Percentiles rank a stretch among this genome's conserved stretches.
Evolutionary conservation across 2,797 vertebrate species (phyloP).

Genomic region (Caiman crocodilus): DNA sequence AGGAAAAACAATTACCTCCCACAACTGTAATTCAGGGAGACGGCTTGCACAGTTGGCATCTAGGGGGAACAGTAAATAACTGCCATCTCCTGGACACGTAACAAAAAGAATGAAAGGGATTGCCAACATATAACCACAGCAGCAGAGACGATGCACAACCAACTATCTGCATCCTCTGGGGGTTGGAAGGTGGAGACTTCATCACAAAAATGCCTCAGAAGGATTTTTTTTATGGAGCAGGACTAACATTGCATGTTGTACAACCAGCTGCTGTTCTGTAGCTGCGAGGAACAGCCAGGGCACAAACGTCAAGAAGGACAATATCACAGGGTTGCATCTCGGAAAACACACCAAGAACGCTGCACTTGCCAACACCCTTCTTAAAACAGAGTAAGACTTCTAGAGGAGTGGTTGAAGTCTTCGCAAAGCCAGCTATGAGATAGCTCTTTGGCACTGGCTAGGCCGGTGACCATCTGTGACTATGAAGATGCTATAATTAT

Average conservation of each 20-base stretch:
- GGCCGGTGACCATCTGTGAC: too few species aligned
- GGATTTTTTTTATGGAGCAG: constrained; percentile 52
- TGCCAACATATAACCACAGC: constrained; percentile 16
- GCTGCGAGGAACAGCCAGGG: not conserved
- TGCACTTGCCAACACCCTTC: too few species aligned
- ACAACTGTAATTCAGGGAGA: not conserved
- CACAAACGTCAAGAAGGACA: not conserved
- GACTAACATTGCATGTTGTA: constrained; percentile 1
- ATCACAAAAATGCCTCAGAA: constrained; percentile 44
- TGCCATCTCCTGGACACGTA: constrained; percentile 13
- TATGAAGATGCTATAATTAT: too few species aligned
- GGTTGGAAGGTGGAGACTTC: constrained; percentile 42
- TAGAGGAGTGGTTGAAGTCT: too few species aligned
- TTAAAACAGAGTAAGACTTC: too few species aligned
- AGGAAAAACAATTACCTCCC: constrained; percentile 7
- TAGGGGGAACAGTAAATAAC: constrained; percentile 55
- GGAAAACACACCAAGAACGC: too few species aligned
- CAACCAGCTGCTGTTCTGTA: not conserved
- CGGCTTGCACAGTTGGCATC: constrained; percentile 37
- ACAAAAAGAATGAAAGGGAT: not conserved
- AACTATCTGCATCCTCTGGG: constrained; percentile 10
- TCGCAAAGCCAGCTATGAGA: too few species aligned
- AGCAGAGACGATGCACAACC: constrained; percentile 33
- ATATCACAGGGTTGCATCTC: not conserved
- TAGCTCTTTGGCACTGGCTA: too few species aligned